Conservation (phyloP, 1,140 invertebrate genomes). For the Dendroctonus valens region DNA sequence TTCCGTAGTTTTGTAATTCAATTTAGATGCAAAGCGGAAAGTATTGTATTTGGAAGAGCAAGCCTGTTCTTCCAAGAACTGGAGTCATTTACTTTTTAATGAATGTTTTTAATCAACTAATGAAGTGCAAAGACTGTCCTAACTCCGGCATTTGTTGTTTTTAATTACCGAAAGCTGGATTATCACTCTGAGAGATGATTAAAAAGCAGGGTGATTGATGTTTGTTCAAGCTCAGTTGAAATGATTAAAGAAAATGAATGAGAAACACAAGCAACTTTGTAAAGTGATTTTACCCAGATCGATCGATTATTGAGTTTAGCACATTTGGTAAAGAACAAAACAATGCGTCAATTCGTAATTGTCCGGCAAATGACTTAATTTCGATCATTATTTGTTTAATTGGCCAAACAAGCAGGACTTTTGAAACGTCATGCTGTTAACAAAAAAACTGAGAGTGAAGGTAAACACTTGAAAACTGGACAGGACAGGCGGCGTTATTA, state of each 20-base stretch:
- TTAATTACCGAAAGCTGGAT: conserved; percentile 10
- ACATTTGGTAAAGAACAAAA: no score
- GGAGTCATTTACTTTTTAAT: no score
- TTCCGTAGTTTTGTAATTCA: background rate
- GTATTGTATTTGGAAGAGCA: no score
- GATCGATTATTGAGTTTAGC: no score
- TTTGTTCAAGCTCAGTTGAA: conserved; percentile 2
- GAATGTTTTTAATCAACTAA: no score
- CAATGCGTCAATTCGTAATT: no score
- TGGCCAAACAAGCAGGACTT: background rate
- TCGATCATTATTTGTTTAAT: no score
- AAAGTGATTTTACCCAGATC: background rate
- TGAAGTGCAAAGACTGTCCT: background rate
- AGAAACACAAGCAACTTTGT: background rate
- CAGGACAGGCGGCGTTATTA: conserved; percentile 27
- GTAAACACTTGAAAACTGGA: conserved; percentile 16
- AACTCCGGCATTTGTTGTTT: conserved; percentile 11
- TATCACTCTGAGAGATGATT: background rate
- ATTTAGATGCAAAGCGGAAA: no score
- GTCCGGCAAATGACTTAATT: no score
- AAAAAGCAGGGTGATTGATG: conserved; percentile 5
- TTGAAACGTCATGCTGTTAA: conserved; percentile 28
- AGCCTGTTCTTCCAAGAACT: no score
- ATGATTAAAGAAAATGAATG: conserved; percentile 1
- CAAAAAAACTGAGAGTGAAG: conserved; percentile 14